These are phyloP conservation scores for Silurus asotus DNA, from an alignment of 2,113 vertebrate species.

Conservation along the genomic window DNA sequence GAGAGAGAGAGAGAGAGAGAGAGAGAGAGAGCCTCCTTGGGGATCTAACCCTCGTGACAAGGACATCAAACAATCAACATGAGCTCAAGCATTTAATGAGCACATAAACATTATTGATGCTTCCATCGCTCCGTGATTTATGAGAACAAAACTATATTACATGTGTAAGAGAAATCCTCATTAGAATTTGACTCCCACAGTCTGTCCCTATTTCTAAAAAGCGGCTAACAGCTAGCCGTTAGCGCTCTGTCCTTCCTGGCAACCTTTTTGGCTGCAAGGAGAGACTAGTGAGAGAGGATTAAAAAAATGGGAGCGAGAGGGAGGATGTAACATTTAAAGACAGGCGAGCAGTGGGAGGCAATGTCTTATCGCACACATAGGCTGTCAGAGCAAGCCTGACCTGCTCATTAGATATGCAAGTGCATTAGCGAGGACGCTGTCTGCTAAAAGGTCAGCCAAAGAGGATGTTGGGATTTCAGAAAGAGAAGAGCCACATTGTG, in stretches of 20 bases:
- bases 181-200: conserved; percentile 67
- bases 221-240: conserved; percentile 50
- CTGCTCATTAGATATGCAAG: conserved; percentile 78
- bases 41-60: conserved; percentile 43
- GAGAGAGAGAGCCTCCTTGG: conserved; percentile 40
- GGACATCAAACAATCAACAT: conserved; percentile 51
- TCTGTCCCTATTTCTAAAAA: conserved; percentile 63
- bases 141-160: conserved; percentile 55
- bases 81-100: conserved; percentile 54
- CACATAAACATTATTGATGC: conserved; percentile 62
- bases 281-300: conserved; percentile 29
- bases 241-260: conserved; percentile 70
- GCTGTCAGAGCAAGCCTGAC: conserved; percentile 70
- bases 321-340: conserved; percentile 59
- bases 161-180: conserved; percentile 58
- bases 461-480: conserved; percentile 69
- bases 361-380: conserved; percentile 67
- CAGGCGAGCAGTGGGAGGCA: conserved; percentile 50
- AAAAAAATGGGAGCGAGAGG: conserved; percentile 33
- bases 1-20: conserved; percentile 17
- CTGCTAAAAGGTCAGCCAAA: conserved; percentile 78
- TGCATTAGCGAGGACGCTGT: conserved; percentile 75
- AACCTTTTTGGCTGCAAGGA: conserved; percentile 65
- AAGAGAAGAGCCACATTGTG: conserved; percentile 62
- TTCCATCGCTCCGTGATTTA: conserved; percentile 56